Evolutionary conservation across 2,113 vertebrate genomes (phyloP), one percentile per base, ranked within the genome.

Genomic region (Paracanthobrama guichenoti): DNA sequence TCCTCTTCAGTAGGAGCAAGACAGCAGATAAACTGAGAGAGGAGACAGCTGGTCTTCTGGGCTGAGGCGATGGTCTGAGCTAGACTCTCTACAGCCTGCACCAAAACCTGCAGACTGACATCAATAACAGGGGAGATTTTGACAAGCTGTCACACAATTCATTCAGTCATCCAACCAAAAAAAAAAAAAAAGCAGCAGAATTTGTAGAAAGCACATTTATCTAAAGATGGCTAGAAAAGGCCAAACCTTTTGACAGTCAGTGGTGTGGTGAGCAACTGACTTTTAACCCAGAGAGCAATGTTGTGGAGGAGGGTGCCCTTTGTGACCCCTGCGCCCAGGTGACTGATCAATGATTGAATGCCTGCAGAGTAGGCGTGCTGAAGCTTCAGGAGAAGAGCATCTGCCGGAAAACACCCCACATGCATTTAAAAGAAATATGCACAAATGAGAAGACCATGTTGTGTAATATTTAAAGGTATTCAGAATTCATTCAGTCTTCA

Each of bases 261-360:
- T 14, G 90, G 86, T 1, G 91, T 90, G 1, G 91, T 93, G 82
- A 96, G 95, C 78, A 97, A 91, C 90, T 96, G 96, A 71, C 91
- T 94, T 91, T 93, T 97, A 81, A 97, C 94, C 98, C 97, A 99
- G 44, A 93, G 57, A 3, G 96, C 96, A 82, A 95, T 95, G 85
- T 91, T 94, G 84, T 90, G 88, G 79, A 99, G 90, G 90, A 99
- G 97, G 28, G 92, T 91, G 4, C 94, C 95, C 85, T 95, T 94
- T 44, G 89, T 93, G 75, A 94, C 88, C 42, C 91, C 88, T 79
- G 64, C 86, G 10, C 87, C 91, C 83, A 94, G 89, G 24, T 95
- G 94, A 83, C 86, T 92, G 71, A 97, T 93, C 90, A 98, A 88
- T 0, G 97, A 94, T 77, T 88, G 92, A 53, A 97, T 91, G 13